Percentiles rank a stretch among this genome's conserved stretches.
Conservation (phyloP, 2,888 invertebrate genomes). For the Calameuta filiformis region DNA sequence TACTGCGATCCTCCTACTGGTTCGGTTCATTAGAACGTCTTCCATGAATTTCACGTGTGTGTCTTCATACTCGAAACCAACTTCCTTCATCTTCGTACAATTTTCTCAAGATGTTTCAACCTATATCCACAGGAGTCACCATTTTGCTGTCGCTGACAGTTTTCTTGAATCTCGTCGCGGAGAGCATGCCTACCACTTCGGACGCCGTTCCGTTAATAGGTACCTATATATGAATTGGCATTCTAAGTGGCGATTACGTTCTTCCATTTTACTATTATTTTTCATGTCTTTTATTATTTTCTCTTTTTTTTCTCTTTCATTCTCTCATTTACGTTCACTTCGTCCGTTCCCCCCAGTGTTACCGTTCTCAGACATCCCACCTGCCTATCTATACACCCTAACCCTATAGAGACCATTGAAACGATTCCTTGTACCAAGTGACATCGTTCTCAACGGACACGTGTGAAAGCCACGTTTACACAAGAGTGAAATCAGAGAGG, state of each 20-base stretch:
- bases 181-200: constrained; percentile 91
- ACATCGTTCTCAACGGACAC: neutral
- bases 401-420: neutral
- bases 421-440: neutral
- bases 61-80: constrained; percentile 39
- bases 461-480: neutral
- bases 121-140: constrained; percentile 85
- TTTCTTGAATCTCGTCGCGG: constrained; percentile 97
- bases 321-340: neutral
- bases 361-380: neutral
- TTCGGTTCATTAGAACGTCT: no score
- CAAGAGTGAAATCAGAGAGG: neutral
- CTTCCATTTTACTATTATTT: constrained; percentile 29
- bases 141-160: constrained; percentile 97
- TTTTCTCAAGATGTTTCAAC: no score
- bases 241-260: constrained; percentile 8
- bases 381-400: neutral
- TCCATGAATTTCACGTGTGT: constrained; percentile 19
- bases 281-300: neutral
- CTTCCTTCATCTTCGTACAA: no score
- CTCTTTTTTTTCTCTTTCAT: neutral
- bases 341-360: constrained; percentile 4
- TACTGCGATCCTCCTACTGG: no score
- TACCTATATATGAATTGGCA: constrained; percentile 53
- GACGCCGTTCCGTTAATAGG: constrained; percentile 87